Percentiles rank a stretch among this genome's conserved stretches.
phyloP scores from a whole-genome alignment of 2,113 vertebrate species.

The Tragulus kanchil region DNA sequence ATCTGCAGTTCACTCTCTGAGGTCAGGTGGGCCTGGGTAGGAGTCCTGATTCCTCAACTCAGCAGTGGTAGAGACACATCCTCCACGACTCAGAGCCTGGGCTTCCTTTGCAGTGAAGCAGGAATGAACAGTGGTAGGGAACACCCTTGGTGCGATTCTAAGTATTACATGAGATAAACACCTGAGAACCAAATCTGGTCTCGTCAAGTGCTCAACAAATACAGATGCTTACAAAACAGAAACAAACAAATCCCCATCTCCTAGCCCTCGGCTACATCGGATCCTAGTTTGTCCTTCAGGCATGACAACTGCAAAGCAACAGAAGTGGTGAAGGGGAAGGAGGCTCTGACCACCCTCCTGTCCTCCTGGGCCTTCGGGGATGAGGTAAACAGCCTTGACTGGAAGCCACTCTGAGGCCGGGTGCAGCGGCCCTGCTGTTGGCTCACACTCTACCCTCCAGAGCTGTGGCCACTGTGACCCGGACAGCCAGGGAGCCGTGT shows the following conservation, averaged over 20 bases:
- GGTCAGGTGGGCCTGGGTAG: background rate
- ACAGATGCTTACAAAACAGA: background rate
- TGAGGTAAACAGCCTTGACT: background rate
- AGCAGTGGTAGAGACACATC: background rate
- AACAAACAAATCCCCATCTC: background rate
- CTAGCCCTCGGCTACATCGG: background rate
- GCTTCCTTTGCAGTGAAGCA: background rate
- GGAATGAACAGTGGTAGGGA: background rate
- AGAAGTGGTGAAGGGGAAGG: background rate
- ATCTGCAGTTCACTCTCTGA: rapidly evolving
- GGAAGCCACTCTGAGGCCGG: background rate
- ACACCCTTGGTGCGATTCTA: background rate
- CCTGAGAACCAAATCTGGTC: background rate
- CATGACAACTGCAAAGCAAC: background rate
- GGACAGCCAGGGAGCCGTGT: background rate
- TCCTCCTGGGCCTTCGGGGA: background rate
- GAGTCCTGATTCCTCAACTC: background rate
- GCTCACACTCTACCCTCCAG: background rate
- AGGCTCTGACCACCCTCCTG: background rate
- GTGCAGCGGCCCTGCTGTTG: background rate
- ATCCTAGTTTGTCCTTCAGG: background rate
- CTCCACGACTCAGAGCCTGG: background rate
- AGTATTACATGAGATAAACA: background rate
- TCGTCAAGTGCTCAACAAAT: background rate
- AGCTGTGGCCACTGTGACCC: constrained; percentile 49